Evolutionary conservation across 2,113 vertebrate genomes (phyloP).

Genomic region (Hippocampus mohnikei): DNA sequence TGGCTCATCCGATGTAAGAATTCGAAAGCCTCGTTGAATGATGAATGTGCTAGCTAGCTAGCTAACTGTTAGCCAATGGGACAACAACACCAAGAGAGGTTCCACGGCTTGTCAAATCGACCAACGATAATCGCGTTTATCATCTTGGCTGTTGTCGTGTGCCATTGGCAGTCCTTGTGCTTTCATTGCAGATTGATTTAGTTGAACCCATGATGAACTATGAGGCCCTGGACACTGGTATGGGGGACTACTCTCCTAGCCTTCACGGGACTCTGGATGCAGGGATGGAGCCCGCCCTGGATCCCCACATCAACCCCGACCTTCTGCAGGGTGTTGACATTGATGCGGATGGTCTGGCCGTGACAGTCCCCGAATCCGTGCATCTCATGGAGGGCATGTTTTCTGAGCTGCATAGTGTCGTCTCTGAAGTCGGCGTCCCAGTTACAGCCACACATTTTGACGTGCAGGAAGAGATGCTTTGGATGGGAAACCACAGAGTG

Average conservation of each 20-base stretch:
- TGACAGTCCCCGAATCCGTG: constrained; percentile 80
- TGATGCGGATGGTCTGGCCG: constrained; percentile 78
- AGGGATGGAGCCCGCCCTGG: constrained; percentile 82
- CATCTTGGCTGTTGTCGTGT: no score
- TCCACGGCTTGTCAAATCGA: not conserved
- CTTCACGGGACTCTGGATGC: constrained; percentile 73
- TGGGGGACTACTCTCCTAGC: constrained; percentile 79
- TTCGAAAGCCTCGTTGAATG: not conserved
- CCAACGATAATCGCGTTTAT: no score
- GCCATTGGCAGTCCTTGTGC: not conserved
- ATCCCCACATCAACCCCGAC: constrained; percentile 81
- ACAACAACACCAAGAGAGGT: not conserved
- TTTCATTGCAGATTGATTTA: constrained; percentile 35
- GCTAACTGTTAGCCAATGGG: not conserved
- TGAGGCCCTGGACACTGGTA: constrained; percentile 83
- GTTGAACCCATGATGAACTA: constrained; percentile 84
- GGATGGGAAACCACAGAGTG: constrained; percentile 96
- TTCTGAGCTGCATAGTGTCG: constrained; percentile 90
- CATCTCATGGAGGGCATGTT: constrained; percentile 96
- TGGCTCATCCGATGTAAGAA: not conserved
- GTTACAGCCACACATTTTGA: constrained; percentile 90
- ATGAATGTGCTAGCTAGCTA: no score
- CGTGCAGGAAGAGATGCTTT: constrained; percentile 92
- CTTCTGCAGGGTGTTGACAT: constrained; percentile 88
- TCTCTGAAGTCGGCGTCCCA: constrained; percentile 91